Evolutionary conservation across 2,797 vertebrate species (phyloP).

Genomic region (Malacoraja senta): DNA sequence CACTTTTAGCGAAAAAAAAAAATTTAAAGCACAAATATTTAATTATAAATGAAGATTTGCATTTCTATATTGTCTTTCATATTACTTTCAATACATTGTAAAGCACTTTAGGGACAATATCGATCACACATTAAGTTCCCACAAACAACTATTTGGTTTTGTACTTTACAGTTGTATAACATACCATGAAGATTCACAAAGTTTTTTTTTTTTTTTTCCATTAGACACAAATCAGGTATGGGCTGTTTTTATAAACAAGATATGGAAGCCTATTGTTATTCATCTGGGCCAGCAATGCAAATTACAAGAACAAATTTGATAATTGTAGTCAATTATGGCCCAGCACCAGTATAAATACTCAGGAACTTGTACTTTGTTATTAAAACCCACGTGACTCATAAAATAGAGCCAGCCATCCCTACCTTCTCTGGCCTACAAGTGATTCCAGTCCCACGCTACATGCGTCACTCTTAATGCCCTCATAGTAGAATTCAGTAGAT

Average conservation of each 20-base stretch:
- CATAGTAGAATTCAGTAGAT: conserved; percentile 28
- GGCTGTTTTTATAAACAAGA: not conserved
- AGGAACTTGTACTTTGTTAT: not conserved
- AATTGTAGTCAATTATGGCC: not conserved
- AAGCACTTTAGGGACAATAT: too few relatives aligned
- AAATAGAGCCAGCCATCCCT: not conserved
- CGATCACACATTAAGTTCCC: too few relatives aligned
- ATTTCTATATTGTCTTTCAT: too few relatives aligned
- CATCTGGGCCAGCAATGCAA: not conserved
- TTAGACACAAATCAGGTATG: not conserved
- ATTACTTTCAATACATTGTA: too few relatives aligned
- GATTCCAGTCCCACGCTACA: conserved; percentile 22
- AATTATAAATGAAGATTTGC: not conserved
- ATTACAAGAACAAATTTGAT: not conserved
- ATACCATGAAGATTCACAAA: not conserved
- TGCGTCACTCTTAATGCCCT: conserved; percentile 18
- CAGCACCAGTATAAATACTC: not conserved
- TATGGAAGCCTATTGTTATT: not conserved
- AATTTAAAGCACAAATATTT: not conserved
- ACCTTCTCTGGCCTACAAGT: conserved; percentile 29
- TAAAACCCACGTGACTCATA: not conserved
- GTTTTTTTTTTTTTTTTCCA: not conserved
- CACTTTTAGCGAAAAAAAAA: not conserved
- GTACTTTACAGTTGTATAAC: not conserved
- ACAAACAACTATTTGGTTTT: not conserved